These are phyloP conservation scores for Chaetoderma sp. DNA, from an alignment of 2,888 invertebrate genomes.

Conservation along the genomic window DNA sequence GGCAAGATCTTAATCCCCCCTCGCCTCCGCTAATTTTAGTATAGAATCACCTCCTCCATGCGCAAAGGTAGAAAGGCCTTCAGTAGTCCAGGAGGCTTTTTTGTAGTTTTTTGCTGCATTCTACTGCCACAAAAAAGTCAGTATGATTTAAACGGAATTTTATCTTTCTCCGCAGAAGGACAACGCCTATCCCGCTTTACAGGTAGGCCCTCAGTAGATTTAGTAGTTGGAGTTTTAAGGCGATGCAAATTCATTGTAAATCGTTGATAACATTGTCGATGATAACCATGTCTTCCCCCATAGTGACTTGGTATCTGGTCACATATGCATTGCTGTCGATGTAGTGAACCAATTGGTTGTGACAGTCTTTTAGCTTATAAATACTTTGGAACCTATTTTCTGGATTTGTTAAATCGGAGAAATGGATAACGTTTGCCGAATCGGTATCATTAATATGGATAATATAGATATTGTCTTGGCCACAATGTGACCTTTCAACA, in stretches of 20 bases:
- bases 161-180: background rate
- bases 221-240: background rate
- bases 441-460: too few relatives aligned
- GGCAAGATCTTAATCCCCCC: background rate
- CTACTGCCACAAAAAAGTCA: background rate
- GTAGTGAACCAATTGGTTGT: background rate
- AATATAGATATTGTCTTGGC: too few relatives aligned
- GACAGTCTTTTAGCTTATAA: background rate
- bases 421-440: too few relatives aligned
- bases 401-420: too few relatives aligned
- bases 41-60: background rate
- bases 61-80: background rate
- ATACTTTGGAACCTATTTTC: too few relatives aligned
- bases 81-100: background rate
- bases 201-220: background rate
- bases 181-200: background rate
- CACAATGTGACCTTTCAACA: too few relatives aligned
- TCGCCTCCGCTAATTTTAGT: background rate
- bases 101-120: background rate
- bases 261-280: conserved; percentile 11
- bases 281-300: conserved; percentile 6
- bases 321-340: background rate
- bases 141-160: background rate
- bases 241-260: conserved; percentile 19
- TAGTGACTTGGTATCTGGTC: conserved; percentile 6